Evolutionary conservation across 2,113 vertebrate genomes (phyloP).

Genomic region (Alectura lathami): DNA sequence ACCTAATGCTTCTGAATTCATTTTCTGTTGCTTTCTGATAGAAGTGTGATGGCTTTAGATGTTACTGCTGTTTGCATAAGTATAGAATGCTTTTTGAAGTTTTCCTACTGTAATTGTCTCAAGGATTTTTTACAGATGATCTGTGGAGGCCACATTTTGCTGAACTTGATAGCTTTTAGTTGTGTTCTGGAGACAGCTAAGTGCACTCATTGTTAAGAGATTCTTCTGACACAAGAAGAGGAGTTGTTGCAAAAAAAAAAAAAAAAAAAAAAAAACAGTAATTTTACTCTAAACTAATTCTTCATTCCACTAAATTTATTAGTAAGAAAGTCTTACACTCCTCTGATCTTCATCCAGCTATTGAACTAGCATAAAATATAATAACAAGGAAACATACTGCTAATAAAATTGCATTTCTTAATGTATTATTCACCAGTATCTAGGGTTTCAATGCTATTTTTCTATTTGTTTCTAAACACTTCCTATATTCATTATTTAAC

Average conservation of each 20-base stretch:
- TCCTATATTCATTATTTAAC: conserved; percentile 49
- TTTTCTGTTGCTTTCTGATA: neutral
- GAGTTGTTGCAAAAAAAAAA: neutral
- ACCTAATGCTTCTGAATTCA: neutral
- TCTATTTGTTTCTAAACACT: too few relatives aligned
- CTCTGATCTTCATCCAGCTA: conserved; percentile 18
- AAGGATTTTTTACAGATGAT: neutral
- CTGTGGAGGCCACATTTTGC: neutral
- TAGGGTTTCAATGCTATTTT: conserved; percentile 32
- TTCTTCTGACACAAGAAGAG: neutral
- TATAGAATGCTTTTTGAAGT: neutral
- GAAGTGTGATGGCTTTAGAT: neutral
- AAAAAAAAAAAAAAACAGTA: neutral
- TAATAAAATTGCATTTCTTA: conserved; percentile 53
- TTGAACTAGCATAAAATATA: neutral
- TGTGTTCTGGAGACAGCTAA: neutral
- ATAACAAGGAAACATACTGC: neutral
- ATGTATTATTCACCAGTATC: conserved; percentile 56
- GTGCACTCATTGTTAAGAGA: neutral
- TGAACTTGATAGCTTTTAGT: neutral
- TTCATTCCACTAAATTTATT: neutral
- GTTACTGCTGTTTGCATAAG: neutral
- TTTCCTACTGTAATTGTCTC: neutral
- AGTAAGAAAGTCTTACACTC: neutral
- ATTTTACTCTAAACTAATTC: neutral